phyloP scores from a whole-genome alignment of 2,797 vertebrate genomes.

The Cynopterus sphinx region DNA sequence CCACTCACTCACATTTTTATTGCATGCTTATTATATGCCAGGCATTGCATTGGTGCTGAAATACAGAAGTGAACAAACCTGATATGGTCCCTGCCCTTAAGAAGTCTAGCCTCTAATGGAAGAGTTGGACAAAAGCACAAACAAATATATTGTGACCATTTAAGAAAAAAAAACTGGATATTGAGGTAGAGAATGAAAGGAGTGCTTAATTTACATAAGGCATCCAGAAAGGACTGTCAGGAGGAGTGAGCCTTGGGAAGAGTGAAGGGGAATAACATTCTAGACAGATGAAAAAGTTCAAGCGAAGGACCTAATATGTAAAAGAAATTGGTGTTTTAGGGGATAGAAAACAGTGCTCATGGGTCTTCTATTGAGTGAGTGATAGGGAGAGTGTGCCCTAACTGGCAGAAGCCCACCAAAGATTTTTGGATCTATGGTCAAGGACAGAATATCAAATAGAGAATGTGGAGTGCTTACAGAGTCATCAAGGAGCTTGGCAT shows the following conservation, averaged over 20 bases:
- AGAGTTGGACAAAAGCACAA: neutral
- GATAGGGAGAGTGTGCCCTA: neutral
- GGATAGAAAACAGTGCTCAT: neutral
- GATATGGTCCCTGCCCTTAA: neutral
- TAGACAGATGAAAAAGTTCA: neutral
- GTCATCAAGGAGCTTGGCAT: neutral
- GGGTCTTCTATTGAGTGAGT: neutral
- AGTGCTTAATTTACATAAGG: neutral
- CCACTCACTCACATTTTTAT: neutral
- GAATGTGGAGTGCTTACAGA: neutral
- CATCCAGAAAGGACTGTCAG: neutral
- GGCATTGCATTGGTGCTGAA: neutral
- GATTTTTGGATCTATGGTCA: neutral
- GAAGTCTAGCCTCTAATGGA: neutral
- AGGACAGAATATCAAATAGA: neutral
- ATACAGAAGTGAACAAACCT: neutral
- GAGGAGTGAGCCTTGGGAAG: neutral
- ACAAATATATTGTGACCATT: neutral
- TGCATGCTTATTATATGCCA: neutral
- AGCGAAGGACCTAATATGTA: neutral
- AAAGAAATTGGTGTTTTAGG: conserved; percentile 26
- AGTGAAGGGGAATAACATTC: neutral
- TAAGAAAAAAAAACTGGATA: conserved; percentile 24
- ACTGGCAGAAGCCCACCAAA: neutral
- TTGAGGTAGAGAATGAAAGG: neutral